Percentiles rank a stretch among this genome's conserved stretches.
Conservation (phyloP, 2,888 invertebrate genomes). For the Plemyria rubiginata region DNA sequence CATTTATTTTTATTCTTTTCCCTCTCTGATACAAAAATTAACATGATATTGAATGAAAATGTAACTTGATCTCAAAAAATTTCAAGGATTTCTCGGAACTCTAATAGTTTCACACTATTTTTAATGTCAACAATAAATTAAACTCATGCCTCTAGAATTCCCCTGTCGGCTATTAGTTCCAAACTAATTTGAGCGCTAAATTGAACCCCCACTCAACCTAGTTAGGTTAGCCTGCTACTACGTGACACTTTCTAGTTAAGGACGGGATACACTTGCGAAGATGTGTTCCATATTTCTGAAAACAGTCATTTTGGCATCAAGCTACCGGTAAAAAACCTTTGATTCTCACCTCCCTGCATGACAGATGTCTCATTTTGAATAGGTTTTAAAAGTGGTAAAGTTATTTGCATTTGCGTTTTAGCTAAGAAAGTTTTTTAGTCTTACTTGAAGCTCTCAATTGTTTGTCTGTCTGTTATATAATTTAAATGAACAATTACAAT, state of each 20-base stretch:
- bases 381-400: too few species aligned
- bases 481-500: too few species aligned
- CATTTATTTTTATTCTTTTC: background rate
- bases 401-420: too few species aligned
- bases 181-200: slow-evolving; percentile 61
- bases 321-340: too few species aligned
- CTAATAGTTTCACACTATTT: background rate
- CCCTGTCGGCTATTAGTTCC: slow-evolving; percentile 47
- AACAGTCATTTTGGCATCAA: background rate
- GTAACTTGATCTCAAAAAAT: too few species aligned
- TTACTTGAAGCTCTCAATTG: too few species aligned
- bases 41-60: slow-evolving; percentile 15
- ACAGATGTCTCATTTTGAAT: too few species aligned
- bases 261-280: slow-evolving; percentile 26
- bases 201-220: slow-evolving; percentile 64
- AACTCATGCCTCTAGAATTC: slow-evolving; percentile 14
- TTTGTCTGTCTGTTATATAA: too few species aligned
- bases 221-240: slow-evolving; percentile 49
- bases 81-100: too few species aligned
- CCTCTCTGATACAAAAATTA: slow-evolving; percentile 4
- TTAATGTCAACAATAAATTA: slow-evolving; percentile 19
- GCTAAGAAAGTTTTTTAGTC: too few species aligned
- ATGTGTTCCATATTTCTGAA: background rate
- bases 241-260: slow-evolving; percentile 50
- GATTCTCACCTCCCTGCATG: too few species aligned